These are phyloP conservation scores for Corydoras sp. DNA, from an alignment of 2,113 vertebrate genomes.

Conservation along the genomic window DNA sequence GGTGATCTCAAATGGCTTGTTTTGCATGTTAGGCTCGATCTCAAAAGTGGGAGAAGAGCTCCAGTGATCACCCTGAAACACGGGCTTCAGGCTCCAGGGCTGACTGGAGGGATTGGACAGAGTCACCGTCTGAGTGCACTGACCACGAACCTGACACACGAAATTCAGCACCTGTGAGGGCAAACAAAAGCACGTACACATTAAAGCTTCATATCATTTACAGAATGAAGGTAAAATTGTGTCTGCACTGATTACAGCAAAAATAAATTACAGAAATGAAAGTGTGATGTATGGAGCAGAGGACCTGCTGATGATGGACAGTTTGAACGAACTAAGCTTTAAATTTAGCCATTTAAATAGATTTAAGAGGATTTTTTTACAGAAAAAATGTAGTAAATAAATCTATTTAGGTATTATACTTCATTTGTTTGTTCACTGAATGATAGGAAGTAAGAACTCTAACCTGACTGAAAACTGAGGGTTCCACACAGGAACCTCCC, in stretches of 20 bases:
- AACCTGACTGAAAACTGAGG: conserved; percentile 71
- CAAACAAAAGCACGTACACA: background rate
- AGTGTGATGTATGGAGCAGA: too few relatives aligned
- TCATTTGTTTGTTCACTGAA: too few relatives aligned
- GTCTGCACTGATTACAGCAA: too few relatives aligned
- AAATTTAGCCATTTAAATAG: too few relatives aligned
- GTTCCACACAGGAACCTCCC: conserved; percentile 67
- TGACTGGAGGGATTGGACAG: conserved; percentile 73
- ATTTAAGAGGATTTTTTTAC: too few relatives aligned
- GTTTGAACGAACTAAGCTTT: too few relatives aligned
- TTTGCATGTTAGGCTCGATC: conserved; percentile 72
- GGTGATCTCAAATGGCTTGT: conserved; percentile 73
- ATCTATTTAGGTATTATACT: too few relatives aligned
- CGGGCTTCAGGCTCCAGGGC: conserved; percentile 70
- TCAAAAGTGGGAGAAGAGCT: conserved; percentile 58
- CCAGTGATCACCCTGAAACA: conserved; percentile 78
- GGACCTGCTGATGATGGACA: too few relatives aligned
- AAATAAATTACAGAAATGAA: too few relatives aligned
- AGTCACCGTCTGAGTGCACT: conserved; percentile 67
- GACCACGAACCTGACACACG: conserved; percentile 70
- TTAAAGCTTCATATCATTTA: background rate
- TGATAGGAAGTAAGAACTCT: background rate
- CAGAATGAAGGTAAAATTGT: too few relatives aligned
- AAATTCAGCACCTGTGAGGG: conserved; percentile 73
- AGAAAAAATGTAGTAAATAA: too few relatives aligned